Base-by-base conservation (phyloP, 2,113 vertebrate species). In the Rutilus rutilus region DNA sequence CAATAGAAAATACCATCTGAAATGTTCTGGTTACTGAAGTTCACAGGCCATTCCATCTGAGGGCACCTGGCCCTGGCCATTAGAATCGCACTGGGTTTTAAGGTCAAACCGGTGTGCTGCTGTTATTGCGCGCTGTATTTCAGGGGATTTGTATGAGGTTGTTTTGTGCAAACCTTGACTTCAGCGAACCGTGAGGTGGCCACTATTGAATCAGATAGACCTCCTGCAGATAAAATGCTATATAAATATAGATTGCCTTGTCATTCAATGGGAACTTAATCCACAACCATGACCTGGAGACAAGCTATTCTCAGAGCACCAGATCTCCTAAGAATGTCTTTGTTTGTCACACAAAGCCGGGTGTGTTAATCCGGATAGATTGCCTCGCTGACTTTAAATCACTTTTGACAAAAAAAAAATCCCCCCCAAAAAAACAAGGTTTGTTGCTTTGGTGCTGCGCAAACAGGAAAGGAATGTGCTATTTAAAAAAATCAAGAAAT, bases 191-290 rank as follows among this genome's bases (percentile, higher is more conserved):
- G 74, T 81, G 85, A 90, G 85, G 73, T 84, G 87, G 87, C 87
- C 87, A 73, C 62, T 83, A 83, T 75, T 90, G 89, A 90, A 91
- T 93, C 86, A 91, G 93, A 88, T 89, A 87, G 81, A 92, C 80
- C 36, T 91, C 90, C 87, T 75, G 88, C 91, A 91, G 89, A 84
- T 93, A 89, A 92, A 91, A 84, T 84, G 88, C 85, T 89, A 89
- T 92, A 93, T 92, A 92, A 94, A 93, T 93, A 94, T 93, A 92
- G 90, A 93, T 92, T 92, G 89, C 89, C 88, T 85, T 87, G 82
- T 86, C 80, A 86, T 90, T 90, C 92, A 89, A 83, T 89, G 87
- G 86, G 47, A 82, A 85, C 45, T 85, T 91, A 92, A 94, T 94
- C 91, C 87, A 92, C 94, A 92, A 75, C 78, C 67, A 62, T 86